These are phyloP conservation scores for Leucophenga varia DNA, from an alignment of 1,140 invertebrate species.

Conservation along the genomic window DNA sequence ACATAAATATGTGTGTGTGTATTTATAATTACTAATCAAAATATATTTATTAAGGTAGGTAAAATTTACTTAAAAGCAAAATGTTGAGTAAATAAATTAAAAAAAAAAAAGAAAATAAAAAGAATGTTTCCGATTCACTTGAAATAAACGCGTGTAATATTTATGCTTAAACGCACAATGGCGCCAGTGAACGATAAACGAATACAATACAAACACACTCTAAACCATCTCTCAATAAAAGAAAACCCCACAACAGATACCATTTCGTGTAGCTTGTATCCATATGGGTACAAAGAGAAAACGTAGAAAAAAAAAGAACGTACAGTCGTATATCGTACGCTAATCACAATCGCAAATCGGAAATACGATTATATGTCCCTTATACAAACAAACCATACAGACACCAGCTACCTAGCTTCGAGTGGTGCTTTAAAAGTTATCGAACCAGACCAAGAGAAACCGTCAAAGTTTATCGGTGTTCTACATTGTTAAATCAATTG, in stretches of 20 bases:
- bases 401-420: too few relatives aligned
- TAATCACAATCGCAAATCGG: slow-evolving; percentile 48
- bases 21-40: too few relatives aligned
- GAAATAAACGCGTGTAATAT: slow-evolving; percentile 41
- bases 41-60: too few relatives aligned
- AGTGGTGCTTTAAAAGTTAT: background rate
- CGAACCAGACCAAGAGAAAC: too few relatives aligned
- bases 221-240: background rate
- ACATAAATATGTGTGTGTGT: too few relatives aligned
- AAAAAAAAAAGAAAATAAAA: slow-evolving; percentile 25
- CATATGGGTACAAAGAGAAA: too few relatives aligned
- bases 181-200: too few relatives aligned
- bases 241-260: slow-evolving; percentile 1
- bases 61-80: too few relatives aligned
- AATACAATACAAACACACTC: slow-evolving; percentile 11
- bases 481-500: too few relatives aligned
- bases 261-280: too few relatives aligned
- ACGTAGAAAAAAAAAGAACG: slow-evolving; percentile 12
- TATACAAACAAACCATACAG: slow-evolving; percentile 26
- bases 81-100: slow-evolving; percentile 8
- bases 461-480: too few relatives aligned
- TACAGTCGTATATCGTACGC: slow-evolving; percentile 30
- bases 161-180: slow-evolving; percentile 31
- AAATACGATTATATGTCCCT: slow-evolving; percentile 50
- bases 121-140: slow-evolving; percentile 39